Percentiles rank a stretch among this genome's conserved stretches.
Conservation (phyloP, 2,888 invertebrate genomes). For the Antheraea yamamai region DNA sequence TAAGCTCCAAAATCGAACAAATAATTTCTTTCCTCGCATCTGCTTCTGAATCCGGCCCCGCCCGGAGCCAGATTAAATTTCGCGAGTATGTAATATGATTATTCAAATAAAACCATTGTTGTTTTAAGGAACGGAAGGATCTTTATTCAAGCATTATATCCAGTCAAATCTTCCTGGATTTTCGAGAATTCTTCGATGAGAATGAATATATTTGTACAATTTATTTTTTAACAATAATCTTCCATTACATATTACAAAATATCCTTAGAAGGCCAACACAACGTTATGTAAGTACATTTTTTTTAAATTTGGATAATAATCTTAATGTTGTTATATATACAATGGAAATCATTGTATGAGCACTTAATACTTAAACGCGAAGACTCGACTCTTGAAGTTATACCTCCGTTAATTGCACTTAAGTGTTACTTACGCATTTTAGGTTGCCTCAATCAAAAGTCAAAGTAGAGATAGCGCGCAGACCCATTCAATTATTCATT, state of each 20-base stretch:
- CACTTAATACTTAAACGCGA: no score
- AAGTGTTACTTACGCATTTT: no score
- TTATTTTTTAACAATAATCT: background rate
- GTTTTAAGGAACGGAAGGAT: background rate
- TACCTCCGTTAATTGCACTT: no score
- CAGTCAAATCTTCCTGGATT: background rate
- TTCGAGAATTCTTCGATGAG: background rate
- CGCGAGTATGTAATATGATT: constrained; percentile 6
- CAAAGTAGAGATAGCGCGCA: no score
- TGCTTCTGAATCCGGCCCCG: background rate
- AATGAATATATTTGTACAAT: background rate
- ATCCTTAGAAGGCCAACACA: no score
- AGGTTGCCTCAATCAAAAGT: no score
- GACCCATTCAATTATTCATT: no score
- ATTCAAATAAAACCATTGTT: background rate
- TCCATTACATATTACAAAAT: background rate
- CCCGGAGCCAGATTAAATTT: background rate
- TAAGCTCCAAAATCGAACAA: background rate
- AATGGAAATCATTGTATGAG: no score
- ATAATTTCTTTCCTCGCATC: background rate
- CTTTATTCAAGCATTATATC: background rate
- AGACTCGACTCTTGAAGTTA: no score
- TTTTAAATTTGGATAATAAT: no score
- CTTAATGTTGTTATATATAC: no score
- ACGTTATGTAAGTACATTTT: no score